Evolutionary conservation across 2,797 vertebrate species (phyloP), one percentile per base, ranked within the genome.

Genomic region (Pseudocheirus occidentalis): DNA sequence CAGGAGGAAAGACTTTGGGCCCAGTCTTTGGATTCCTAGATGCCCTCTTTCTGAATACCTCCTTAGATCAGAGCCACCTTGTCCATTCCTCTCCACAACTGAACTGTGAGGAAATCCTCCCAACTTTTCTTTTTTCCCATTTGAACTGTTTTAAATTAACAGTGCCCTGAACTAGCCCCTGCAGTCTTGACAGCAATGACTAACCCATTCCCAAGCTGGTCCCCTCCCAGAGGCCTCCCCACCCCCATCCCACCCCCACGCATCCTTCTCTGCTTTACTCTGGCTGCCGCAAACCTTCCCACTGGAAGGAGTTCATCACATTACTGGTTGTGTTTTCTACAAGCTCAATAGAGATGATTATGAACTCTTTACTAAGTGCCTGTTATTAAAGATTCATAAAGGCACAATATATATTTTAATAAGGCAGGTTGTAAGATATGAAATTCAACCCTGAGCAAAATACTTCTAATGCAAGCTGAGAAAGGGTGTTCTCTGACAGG

Each of bases 381-480:
- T 97, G 6, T 1, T 97, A 98, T 98, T 97, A 98, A 98, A 98
- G 97, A 98, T 98, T 98, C 97, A 98, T 98, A 97, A 97, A 97
- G 95, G 92, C 95, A 97, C 97, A 97, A 95, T 96, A 98, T 98
- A 95, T 98, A 98, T 98, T 98, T 98, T 98, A 98, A 98, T 98
- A 98, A 98, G 97, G 96, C 91, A 96, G 21, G 90, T 96, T 95
- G 59, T 73, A 97, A 97, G 95, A 97, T 96, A 95, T 73, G 97
- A 94, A 98, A 98, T 0, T 97, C 95, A 95, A 56, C 81, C 46
- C 50, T 90, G 46, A 29, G 46, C 96, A 97, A 95, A 97, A 97
- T 94, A 95, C 92, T 40, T 58, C 34, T 21, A 62, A 95, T 92
- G 94, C 55, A 3, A 90, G 95, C 95, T 54, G 56, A 94, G 59